Evolutionary conservation across 2,113 vertebrate genomes (phyloP), one percentile per base, ranked within the genome.

Genomic region (Ascaphus truei): DNA sequence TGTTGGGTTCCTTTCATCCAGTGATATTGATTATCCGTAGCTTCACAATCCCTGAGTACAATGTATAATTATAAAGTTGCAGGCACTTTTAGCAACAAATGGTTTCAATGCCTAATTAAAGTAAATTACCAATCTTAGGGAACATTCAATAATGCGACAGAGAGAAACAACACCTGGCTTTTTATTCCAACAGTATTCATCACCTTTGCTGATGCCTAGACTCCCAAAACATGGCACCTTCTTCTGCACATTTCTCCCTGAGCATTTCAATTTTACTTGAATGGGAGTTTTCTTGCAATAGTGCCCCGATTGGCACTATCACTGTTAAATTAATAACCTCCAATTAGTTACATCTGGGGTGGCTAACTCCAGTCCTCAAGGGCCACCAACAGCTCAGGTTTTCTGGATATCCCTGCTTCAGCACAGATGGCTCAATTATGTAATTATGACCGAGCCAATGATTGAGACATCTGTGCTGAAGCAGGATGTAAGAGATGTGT

Each of bases 1-100:
- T 22, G 18, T 58, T 58, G n/a, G 34, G 18, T 16, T 64, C 13
- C 31, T 58, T 68, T 34, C 64, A 68, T 57, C 37, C 15, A 4
- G 10, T 20, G 7, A 15, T 47, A 68, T 68, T 33, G 64, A 68
- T 68, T 68, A 57, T 33, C 37, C 48, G 39, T 45, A 58, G 47
- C 36, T 22, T 30, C 26, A 18, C 12, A 12, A 13, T 52, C 64
- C 53, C 52, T 18, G 7, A 13, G 18, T 51, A 15, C 18, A 3
- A 56, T 16, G 13, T 51, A 39, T 25, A 22, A 30, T 27, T 41
- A 55, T 55, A 55, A 66, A 55, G 48, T 43, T 41, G 33, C 34
- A 55, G 50, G 11, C 27, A 12, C 47, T 48, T 55, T 33, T 4
- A 33, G 39, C 39, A 33, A 26, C 52, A 31, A 13, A 26, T 50